Evolutionary conservation across 2,797 vertebrate genomes (phyloP), one percentile per base, ranked within the genome.

Genomic region (Ctenochaetus hawaiiensis): DNA sequence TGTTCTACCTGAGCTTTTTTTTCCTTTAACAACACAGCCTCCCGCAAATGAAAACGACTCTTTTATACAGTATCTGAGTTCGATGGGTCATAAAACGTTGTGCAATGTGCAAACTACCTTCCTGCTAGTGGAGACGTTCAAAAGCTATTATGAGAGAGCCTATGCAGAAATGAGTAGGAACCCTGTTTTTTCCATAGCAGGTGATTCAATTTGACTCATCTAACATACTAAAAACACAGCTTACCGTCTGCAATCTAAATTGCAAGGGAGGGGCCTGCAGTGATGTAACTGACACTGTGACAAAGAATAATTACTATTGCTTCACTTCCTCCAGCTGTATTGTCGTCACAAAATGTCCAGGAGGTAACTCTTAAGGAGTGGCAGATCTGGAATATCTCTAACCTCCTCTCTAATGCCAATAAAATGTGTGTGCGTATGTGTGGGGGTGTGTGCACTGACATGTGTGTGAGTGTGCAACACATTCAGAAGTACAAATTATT

Each of bases 311-410:
- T 87, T 85, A 39, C 0, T 57, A 82, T 93, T 93, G 88, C 92
- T 87, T 90, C 86, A 93, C 82, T 87, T 77, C 68, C 80, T 82
- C 43, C 87, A 87, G 89, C 87, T 92, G 83, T 61, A 82, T 8
- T 86, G 77, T 76, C 75, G 84, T 91, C 91, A 91, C 78, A 67
- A 58, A 84, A 73, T 77, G 87, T 88, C 72, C 87, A 83, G 62
- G 57, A 85, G 73, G 74, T 72, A 68, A 56, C 49, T 81, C 5
- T 59, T 58, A 84, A 83, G 92, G 90, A 89, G 92, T 88, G 91
- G 84, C 83, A 72, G 60, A 14, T 70, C 81, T 85, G 79, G 61
- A 72, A 30, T 85, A 80, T 70, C 54, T 77, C 66, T 58, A 20
- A 30, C 13, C 8, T 75, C 39, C 44, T 63, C 43, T 23, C 17